Conservation (phyloP, 2,888 invertebrate genomes). For the Mimachlamys varia region DNA sequence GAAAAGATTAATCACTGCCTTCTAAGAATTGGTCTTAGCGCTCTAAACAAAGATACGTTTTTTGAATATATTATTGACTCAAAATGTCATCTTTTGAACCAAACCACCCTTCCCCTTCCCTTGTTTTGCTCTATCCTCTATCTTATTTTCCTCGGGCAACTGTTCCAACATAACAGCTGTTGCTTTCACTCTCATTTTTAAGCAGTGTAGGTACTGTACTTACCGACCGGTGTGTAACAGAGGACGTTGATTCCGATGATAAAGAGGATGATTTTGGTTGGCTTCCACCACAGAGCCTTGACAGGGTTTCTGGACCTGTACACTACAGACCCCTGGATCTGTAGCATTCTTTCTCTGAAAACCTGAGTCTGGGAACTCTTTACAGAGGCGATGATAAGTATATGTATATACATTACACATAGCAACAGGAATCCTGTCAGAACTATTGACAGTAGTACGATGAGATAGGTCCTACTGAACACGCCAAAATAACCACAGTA, state of each 20-base stretch:
- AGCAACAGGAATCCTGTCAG: not conserved
- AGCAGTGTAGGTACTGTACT: not conserved
- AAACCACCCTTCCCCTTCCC: too few species aligned
- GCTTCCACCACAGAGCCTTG: conserved; percentile 10
- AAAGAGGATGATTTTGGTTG: not conserved
- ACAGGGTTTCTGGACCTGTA: not conserved
- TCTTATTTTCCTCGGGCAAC: too few species aligned
- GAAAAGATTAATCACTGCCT: too few species aligned
- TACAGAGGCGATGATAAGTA: not conserved
- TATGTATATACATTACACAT: conserved; percentile 7
- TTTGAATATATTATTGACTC: too few species aligned
- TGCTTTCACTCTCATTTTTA: too few species aligned
- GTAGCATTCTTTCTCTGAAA: not conserved
- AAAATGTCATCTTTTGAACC: too few species aligned
- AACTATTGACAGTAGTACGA: not conserved
- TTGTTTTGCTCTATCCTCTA: too few species aligned
- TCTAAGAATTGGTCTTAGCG: too few species aligned
- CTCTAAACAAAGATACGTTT: too few species aligned
- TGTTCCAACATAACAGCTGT: too few species aligned
- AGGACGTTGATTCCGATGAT: conserved; percentile 14
- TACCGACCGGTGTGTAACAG: not conserved
- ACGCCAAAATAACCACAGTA: not conserved
- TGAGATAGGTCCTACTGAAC: not conserved
- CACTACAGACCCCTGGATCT: not conserved
- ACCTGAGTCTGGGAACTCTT: not conserved